These are phyloP conservation scores for Nymphalis polychloros DNA, from an alignment of 2,888 invertebrate genomes.

Conservation along the genomic window DNA sequence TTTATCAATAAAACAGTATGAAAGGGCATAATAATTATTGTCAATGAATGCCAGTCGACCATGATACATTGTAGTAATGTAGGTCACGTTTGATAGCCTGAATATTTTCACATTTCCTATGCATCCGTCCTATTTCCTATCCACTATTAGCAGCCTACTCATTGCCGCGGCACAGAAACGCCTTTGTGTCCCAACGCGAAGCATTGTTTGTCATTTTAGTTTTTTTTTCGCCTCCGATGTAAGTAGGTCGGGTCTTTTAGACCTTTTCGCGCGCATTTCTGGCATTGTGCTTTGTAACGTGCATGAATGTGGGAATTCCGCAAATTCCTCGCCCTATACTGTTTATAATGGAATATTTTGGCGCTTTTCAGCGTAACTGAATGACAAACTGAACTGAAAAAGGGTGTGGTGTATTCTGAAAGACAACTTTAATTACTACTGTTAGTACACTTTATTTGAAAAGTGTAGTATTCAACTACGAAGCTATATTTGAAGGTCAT, in stretches of 20 bases:
- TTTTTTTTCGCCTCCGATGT: slow-evolving; percentile 28
- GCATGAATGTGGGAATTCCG: slow-evolving; percentile 25
- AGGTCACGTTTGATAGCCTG: slow-evolving; percentile 29
- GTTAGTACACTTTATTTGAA: not conserved
- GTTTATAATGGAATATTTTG: slow-evolving; percentile 12
- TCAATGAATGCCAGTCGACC: not conserved
- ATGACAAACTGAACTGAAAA: too few species aligned
- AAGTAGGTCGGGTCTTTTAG: slow-evolving; percentile 40
- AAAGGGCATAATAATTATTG: too few species aligned
- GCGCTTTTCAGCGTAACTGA: not conserved
- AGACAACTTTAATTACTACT: not conserved
- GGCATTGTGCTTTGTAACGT: slow-evolving; percentile 34
- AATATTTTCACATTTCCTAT: slow-evolving; percentile 17
- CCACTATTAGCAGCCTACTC: slow-evolving; percentile 29
- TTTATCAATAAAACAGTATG: too few species aligned
- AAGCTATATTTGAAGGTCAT: too few species aligned
- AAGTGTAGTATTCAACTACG: too few species aligned
- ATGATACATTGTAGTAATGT: not conserved
- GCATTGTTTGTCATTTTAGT: slow-evolving; percentile 40
- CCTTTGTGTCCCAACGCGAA: slow-evolving; percentile 28
- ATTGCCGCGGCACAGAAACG: slow-evolving; percentile 37
- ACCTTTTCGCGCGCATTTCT: slow-evolving; percentile 32
- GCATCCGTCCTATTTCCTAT: slow-evolving; percentile 21
- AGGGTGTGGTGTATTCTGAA: slow-evolving; percentile 3
- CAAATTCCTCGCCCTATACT: slow-evolving; percentile 1